Base-by-base conservation (phyloP, 2,888 invertebrate species). In the Drosophila stalkeri region DNA sequence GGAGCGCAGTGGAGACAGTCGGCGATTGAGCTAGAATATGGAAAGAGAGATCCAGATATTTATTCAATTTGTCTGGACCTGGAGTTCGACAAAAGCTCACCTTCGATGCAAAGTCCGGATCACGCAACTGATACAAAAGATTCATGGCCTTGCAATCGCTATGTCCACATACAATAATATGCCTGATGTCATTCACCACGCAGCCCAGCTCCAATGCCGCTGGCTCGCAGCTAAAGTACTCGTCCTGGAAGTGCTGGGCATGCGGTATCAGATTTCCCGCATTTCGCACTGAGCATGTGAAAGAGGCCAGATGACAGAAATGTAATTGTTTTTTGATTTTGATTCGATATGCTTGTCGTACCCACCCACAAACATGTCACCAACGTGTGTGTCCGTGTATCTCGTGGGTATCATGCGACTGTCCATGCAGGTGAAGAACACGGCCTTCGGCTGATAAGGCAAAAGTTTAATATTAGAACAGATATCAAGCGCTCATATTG, bases 131-230 rank as follows among this genome's bases (percentile, higher is more conserved):
- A 92, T 98, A 97, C 3, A 99, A 94, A 65, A 98, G 94, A 94
- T 98, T 98, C 96, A 99, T 99, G 4, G 99, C 99, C 95, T 99
- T 99, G 92, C 99, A 99, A 92, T 99, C 99, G 73, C 99, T 98
- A 92, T 99, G 99, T 0, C 99, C 99, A 91, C 99, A 99, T 4
- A 99, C 98, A 75, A 99, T 97, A 46, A 99, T 96, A 91, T 99
- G 98, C 71, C 96, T 94, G 77, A 99, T 97, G 84, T 97, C 96
- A 91, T 98, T 98, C 46, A 98, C 95, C 23, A 98, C 96, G 92
- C 99, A 99, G 31, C 98, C 98, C 62, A 99, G 94, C 93, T 99
- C 99, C 81, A 99, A 93, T 6, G 98, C 99, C 8, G 98, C 99
- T 11, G 99, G 98, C 93, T 99, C 99, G 83, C 98, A 98, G 86